phyloP scores from a whole-genome alignment of 2,888 invertebrate genomes.

The Scaptomyza tumidula region DNA sequence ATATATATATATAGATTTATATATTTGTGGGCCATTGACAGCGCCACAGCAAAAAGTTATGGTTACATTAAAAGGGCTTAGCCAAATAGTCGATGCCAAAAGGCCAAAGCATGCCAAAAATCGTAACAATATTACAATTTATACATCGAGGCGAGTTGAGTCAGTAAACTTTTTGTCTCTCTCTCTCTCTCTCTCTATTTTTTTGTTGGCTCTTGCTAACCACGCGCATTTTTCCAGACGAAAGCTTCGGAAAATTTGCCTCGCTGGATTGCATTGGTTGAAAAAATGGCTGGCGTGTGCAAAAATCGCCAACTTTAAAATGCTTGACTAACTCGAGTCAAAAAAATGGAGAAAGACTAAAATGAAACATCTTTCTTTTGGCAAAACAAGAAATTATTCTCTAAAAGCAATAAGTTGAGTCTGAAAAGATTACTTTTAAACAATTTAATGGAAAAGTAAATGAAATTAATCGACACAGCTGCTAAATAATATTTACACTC shows the following conservation, averaged over 20 bases:
- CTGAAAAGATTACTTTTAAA: background rate
- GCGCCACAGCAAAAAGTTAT: conserved; percentile 65
- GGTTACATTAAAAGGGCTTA: conserved; percentile 69
- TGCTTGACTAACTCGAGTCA: conserved; percentile 52
- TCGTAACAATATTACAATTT: conserved; percentile 30
- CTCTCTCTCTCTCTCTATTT: background rate
- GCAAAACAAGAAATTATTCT: too few relatives aligned
- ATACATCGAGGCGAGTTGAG: conserved; percentile 8
- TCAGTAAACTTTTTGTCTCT: background rate
- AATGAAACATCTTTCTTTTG: too few relatives aligned
- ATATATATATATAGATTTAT: conserved; percentile 15
- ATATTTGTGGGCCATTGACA: conserved; percentile 47
- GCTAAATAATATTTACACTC: background rate
- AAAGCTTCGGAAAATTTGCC: conserved; percentile 62
- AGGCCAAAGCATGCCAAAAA: conserved; percentile 17
- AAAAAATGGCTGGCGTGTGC: conserved; percentile 53
- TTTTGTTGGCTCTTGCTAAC: conserved; percentile 8
- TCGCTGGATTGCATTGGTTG: conserved; percentile 16
- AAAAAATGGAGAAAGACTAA: conserved; percentile 23
- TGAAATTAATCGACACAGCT: background rate
- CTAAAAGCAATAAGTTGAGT: too few relatives aligned
- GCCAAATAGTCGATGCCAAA: conserved; percentile 35
- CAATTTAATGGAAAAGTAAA: background rate
- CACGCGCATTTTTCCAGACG: conserved; percentile 68
- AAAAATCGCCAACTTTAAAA: conserved; percentile 43